These are phyloP conservation scores for Tolmerus cingulatus DNA, from an alignment of 2,888 invertebrate genomes.

Conservation along the genomic window DNA sequence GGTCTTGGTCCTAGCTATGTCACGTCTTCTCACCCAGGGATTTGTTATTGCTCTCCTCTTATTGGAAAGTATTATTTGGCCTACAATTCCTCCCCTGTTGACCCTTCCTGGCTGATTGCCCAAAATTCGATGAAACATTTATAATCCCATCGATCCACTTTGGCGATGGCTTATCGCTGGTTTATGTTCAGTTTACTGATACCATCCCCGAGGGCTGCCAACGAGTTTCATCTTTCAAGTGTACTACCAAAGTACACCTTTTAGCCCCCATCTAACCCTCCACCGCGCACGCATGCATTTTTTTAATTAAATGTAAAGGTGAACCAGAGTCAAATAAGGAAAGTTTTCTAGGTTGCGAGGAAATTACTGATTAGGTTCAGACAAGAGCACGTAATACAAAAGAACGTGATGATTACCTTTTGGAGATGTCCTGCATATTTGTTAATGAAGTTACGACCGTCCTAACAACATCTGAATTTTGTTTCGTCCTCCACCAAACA, in stretches of 20 bases:
- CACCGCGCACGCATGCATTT: background rate
- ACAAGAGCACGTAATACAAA: background rate
- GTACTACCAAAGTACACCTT: background rate
- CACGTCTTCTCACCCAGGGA: background rate
- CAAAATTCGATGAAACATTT: conserved; percentile 4
- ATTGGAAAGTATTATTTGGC: background rate
- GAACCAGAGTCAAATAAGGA: background rate
- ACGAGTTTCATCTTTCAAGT: background rate
- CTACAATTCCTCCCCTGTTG: conserved; percentile 7
- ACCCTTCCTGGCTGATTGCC: conserved; percentile 20
- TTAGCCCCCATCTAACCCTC: background rate
- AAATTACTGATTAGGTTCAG: background rate
- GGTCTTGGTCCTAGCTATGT: background rate
- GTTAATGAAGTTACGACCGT: background rate
- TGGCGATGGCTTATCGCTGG: background rate
- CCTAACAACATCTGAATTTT: background rate
- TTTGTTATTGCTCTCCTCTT: background rate
- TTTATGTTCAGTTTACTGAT: background rate
- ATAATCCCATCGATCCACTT: conserved; percentile 13
- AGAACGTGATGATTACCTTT: background rate
- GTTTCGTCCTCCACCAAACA: background rate
- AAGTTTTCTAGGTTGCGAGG: background rate
- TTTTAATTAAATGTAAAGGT: background rate
- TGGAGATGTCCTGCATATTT: background rate
- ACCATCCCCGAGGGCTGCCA: background rate